Conservation (phyloP, 2,888 invertebrate genomes). For the Macrophya annulata region DNA sequence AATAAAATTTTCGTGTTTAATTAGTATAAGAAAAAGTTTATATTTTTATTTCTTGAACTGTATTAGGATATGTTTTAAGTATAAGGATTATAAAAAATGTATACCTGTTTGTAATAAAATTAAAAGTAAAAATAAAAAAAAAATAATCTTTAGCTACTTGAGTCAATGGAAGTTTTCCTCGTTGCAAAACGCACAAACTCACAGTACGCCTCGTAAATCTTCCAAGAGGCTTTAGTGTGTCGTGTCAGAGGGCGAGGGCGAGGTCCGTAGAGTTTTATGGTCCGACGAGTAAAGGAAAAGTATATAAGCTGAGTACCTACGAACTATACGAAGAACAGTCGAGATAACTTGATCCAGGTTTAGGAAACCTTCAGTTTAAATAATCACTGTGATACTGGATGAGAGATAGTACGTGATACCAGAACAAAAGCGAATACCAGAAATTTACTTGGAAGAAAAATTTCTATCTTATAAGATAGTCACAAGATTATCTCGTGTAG, state of each 20-base stretch:
- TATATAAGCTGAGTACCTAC: slow-evolving; percentile 42
- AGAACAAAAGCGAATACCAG: background rate
- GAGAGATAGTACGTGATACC: background rate
- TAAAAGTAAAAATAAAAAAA: background rate
- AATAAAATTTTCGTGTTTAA: background rate
- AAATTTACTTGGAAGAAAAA: background rate
- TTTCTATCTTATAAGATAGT: background rate
- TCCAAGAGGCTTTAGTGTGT: slow-evolving; percentile 41
- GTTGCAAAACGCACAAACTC: slow-evolving; percentile 32
- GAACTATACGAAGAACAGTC: slow-evolving; percentile 41
- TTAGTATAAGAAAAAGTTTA: background rate
- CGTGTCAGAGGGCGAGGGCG: slow-evolving; percentile 39
- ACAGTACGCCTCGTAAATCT: slow-evolving; percentile 47
- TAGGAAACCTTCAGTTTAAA: slow-evolving; percentile 40
- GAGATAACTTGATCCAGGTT: slow-evolving; percentile 53
- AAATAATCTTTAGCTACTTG: background rate
- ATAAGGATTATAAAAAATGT: background rate
- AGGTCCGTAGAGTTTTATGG: slow-evolving; percentile 42
- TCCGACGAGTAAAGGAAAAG: slow-evolving; percentile 50
- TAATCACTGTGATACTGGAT: slow-evolving; percentile 9
- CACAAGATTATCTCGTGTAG: no score
- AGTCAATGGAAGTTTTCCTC: slow-evolving; percentile 15
- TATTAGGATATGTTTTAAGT: background rate
- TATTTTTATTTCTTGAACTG: no score
- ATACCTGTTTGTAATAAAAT: background rate